Conservation (phyloP, 2,888 invertebrate species). For the Yponomeuta sedellus region DNA sequence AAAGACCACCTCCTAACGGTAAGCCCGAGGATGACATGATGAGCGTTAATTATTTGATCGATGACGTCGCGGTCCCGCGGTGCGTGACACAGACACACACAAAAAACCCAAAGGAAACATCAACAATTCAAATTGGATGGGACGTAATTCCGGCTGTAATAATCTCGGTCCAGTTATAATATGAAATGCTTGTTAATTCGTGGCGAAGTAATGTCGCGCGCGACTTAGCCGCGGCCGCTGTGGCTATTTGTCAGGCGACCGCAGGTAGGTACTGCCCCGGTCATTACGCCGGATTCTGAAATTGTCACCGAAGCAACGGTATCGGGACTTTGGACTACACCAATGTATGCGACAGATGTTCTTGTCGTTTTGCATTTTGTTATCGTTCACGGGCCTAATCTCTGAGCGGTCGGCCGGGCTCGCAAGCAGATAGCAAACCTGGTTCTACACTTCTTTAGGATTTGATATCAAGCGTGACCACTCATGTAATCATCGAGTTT, state of each 20-base stretch:
- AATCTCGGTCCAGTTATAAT: constrained; percentile 22
- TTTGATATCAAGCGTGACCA: background rate
- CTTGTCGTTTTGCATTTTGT: constrained; percentile 7
- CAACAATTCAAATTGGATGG: constrained; percentile 6
- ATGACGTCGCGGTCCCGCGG: constrained; percentile 29
- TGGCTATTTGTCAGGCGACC: constrained; percentile 37
- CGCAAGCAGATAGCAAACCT: background rate
- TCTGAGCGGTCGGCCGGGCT: background rate
- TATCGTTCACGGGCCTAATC: constrained; percentile 4
- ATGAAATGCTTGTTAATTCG: constrained; percentile 16
- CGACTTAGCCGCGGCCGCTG: constrained; percentile 31
- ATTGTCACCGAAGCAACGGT: constrained; percentile 22
- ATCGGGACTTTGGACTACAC: constrained; percentile 14
- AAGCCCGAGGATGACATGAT: constrained; percentile 45
- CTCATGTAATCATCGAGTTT: background rate
- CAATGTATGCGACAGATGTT: constrained; percentile 8
- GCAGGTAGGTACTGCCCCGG: constrained; percentile 29
- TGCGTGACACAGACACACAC: constrained; percentile 25
- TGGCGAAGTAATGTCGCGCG: constrained; percentile 22
- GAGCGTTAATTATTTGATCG: constrained; percentile 32
- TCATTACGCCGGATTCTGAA: constrained; percentile 41
- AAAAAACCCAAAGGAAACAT: background rate
- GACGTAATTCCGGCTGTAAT: constrained; percentile 18
- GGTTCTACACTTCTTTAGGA: background rate
- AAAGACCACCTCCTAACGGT: constrained; percentile 52